phyloP scores from a whole-genome alignment of 2,113 vertebrate genomes.

The Nematolebias whitei region DNA sequence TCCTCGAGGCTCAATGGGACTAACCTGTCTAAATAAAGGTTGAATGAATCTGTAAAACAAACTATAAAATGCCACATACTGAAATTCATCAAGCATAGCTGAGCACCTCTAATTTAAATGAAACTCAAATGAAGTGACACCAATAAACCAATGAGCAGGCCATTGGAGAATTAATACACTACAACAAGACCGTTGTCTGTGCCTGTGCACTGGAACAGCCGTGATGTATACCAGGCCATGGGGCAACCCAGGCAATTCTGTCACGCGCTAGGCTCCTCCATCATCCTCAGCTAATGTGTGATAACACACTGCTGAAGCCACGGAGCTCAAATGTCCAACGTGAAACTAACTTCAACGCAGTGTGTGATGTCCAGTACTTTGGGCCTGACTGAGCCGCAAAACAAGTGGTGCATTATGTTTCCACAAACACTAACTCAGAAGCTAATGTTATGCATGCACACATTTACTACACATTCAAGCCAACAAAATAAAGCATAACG shows the following conservation, averaged over 20 bases:
- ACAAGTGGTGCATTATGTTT: slow-evolving; percentile 54
- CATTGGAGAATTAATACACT: slow-evolving; percentile 72
- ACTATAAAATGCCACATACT: slow-evolving; percentile 18
- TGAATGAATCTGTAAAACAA: too few relatives aligned
- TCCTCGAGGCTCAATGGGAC: too few relatives aligned
- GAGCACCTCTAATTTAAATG: slow-evolving; percentile 45
- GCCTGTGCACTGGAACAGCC: slow-evolving; percentile 71
- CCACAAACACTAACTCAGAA: slow-evolving; percentile 47
- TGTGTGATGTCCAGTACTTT: slow-evolving; percentile 55
- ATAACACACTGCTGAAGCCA: too few relatives aligned
- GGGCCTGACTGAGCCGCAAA: slow-evolving; percentile 52
- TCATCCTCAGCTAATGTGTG: too few relatives aligned
- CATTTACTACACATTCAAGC: slow-evolving; percentile 43
- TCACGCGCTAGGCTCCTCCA: slow-evolving; percentile 39
- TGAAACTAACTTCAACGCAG: too few relatives aligned
- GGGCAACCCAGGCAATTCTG: slow-evolving; percentile 53
- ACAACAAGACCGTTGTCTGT: slow-evolving; percentile 71
- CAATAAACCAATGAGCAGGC: slow-evolving; percentile 56
- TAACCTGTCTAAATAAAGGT: too few relatives aligned
- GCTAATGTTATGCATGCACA: slow-evolving; percentile 5
- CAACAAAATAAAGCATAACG: slow-evolving; percentile 3
- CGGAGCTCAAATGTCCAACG: too few relatives aligned
- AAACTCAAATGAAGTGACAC: slow-evolving; percentile 56
- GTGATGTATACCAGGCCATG: slow-evolving; percentile 75
- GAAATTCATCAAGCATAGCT: slow-evolving; percentile 28